Base-by-base conservation (phyloP, 2,888 invertebrate species). In the Hartigia nigra region DNA sequence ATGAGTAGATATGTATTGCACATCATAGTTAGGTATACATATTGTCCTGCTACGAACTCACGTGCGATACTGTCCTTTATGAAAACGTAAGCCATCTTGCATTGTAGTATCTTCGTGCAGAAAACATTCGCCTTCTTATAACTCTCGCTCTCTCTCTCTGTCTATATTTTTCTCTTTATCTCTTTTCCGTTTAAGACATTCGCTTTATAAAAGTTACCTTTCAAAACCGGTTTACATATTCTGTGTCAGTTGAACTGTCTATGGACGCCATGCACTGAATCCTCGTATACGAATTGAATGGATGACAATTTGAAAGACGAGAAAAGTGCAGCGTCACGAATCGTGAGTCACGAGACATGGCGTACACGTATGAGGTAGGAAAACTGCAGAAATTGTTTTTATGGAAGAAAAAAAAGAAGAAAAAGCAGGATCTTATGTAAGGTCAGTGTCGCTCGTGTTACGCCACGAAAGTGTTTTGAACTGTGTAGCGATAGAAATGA, bases 121-220 rank as follows among this genome's bases (percentile, higher is more conserved):
- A 74, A 75, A 37, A 75, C 74, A 14, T 31, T 70, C 34, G 70
- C 39, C 75, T 35, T 23, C 75, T 32, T 69, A 35, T 72, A 11
- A 77, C 36, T 39, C 14, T 70, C 69, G 31, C 23, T 35, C 69
- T 9, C 36, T 37, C 4, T 36, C 69, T 77, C 76, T 79, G 77
- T 77, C 75, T 69, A 37, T 36, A 76, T 79, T 39, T 36, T 31
- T 39, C 39, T 39, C 31, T 31, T 14, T 75, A 75, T 76, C 70
- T n/a, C 55, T 31, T 77, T 35, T 55, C 79, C 81, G 84, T 86
- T 87, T 87, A 83, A 87, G 84, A 86, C 85, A 88, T 88, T 85
- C 87, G 39, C 86, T 86, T 87, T 87, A 87, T 85, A 86, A 86
- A 86, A 86, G 85, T 87, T 86, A 82, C 83, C 69, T 81, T 82